Evolutionary conservation across 37 sponge, comb jelly and placozoan species (phyloP), one percentile per base, ranked within the genome.

Genomic region (Tethya wilhelma): DNA sequence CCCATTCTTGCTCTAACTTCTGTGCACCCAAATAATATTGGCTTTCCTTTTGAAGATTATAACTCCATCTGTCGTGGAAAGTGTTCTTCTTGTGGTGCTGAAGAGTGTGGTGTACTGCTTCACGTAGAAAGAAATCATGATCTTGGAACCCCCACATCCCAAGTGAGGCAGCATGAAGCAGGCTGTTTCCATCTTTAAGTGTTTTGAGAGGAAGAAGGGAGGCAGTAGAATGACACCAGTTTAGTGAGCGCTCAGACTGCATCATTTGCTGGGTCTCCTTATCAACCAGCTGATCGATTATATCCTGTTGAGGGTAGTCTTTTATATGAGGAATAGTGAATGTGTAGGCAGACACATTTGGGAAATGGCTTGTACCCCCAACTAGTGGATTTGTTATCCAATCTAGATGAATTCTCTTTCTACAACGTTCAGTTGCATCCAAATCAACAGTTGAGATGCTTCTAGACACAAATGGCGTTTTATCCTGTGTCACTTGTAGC

Each of bases 131-230:
- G 64, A 76, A 55, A 30, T 90, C 53, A 45, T 77, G 57, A 42
- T 94, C 94, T 40, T 94, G 90, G 72, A 94, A 84, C 28, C 94
- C 94, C 87, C 90, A 94, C 84, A 94, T 94, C 31, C 77, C 87
- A 38, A 94, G 85, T 30, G 90, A 90, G n/a, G 94, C 94, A 49
- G 94, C 82, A 46, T 94, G 94, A 44, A 94, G 79, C 56, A 94
- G 78, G 57, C 94, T 87, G 78, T 90, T 94, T 17, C 94, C 94
- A 64, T 94, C 94, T 2, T 87, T 85, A 0, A 49, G 59, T 0
- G 90, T 94, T 7, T 73, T 57, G 2, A 91, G 67, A 30, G 87
- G 87, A 25, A 66, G 14, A 9, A 92, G 75, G 0, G 79, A 4
- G 14, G 80, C 55, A 7, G 72, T 62, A 0, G 8, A 17, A 0